Evolutionary conservation across 2,888 invertebrate species (phyloP).

Genomic region (Herminia tarsipennalis): DNA sequence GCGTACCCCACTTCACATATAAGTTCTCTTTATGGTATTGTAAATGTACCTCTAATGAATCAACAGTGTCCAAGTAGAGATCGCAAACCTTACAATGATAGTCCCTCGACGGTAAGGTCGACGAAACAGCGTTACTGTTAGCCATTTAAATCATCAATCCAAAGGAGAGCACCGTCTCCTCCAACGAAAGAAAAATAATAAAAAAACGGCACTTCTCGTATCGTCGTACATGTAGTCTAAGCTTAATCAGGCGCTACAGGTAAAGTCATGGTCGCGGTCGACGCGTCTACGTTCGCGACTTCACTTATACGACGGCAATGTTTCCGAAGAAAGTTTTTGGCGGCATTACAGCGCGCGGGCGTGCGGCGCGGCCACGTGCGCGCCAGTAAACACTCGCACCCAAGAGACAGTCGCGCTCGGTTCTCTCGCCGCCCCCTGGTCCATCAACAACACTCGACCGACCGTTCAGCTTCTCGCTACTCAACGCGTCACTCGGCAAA

Average conservation of each 20-base stretch:
- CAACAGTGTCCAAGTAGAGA: slow-evolving; percentile 90
- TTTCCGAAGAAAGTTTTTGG: slow-evolving; percentile 81
- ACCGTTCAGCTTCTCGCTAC: slow-evolving; percentile 28
- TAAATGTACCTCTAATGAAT: slow-evolving; percentile 92
- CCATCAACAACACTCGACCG: slow-evolving; percentile 33
- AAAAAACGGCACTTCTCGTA: slow-evolving; percentile 74
- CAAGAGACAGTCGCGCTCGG: slow-evolving; percentile 27
- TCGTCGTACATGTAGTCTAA: slow-evolving; percentile 77
- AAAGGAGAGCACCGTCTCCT: slow-evolving; percentile 79
- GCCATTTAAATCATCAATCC: slow-evolving; percentile 84
- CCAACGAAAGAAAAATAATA: slow-evolving; percentile 83
- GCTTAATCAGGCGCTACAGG: slow-evolving; percentile 74
- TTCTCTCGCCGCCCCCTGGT: slow-evolving; percentile 20
- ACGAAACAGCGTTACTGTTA: slow-evolving; percentile 82
- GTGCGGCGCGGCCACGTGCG: slow-evolving; percentile 77
- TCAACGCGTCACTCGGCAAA: slow-evolving; percentile 49
- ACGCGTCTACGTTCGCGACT: slow-evolving; percentile 58
- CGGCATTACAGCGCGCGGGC: slow-evolving; percentile 78
- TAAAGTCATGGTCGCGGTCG: slow-evolving; percentile 69
- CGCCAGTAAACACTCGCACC: slow-evolving; percentile 71
- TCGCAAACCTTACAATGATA: slow-evolving; percentile 92
- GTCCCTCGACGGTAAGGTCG: slow-evolving; percentile 85
- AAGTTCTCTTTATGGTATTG: slow-evolving; percentile 92
- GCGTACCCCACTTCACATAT: slow-evolving; percentile 90
- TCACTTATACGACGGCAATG: slow-evolving; percentile 70